These are phyloP conservation scores for Gymnosoma rotundatum DNA, from an alignment of 2,888 invertebrate species.

Conservation along the genomic window DNA sequence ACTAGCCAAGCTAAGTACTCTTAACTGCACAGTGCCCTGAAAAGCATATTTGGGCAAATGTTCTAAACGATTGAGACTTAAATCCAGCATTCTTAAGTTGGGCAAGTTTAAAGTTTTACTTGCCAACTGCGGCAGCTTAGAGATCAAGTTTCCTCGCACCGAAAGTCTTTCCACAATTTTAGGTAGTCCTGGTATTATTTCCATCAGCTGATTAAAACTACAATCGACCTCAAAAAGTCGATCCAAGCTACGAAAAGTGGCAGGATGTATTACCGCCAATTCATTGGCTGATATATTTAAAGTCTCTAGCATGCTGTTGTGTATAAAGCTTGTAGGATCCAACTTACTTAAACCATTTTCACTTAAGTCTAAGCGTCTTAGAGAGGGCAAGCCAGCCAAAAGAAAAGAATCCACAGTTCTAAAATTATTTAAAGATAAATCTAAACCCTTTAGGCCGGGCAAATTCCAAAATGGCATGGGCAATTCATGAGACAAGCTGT, in stretches of 20 bases:
- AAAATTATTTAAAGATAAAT: conserved; percentile 90
- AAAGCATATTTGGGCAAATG: conserved; percentile 86
- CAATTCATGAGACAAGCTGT: conserved; percentile 89
- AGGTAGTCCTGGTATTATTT: conserved; percentile 90
- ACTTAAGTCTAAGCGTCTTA: conserved; percentile 90
- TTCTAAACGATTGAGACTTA: conserved; percentile 89
- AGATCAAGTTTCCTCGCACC: conserved; percentile 88
- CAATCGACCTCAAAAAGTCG: conserved; percentile 91
- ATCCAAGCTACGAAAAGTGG: conserved; percentile 89
- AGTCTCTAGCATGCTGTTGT: conserved; percentile 88
- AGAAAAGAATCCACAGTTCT: conserved; percentile 87
- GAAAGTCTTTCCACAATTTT: conserved; percentile 89
- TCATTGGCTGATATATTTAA: conserved; percentile 91
- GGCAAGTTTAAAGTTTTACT: conserved; percentile 89
- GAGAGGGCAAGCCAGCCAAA: conserved; percentile 88
- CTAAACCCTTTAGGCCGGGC: conserved; percentile 91
- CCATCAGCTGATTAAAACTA: conserved; percentile 88
- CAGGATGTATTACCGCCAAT: conserved; percentile 87
- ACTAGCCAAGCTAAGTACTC: conserved; percentile 87
- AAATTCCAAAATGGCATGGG: conserved; percentile 92
- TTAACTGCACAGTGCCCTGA: conserved; percentile 86
- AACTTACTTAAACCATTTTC: conserved; percentile 87
- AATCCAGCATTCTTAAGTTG: conserved; percentile 88
- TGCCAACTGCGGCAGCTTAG: conserved; percentile 85
- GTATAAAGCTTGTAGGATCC: conserved; percentile 88